These are phyloP conservation scores for Heliornis fulica DNA, from an alignment of 2,113 vertebrate species.

Conservation along the genomic window DNA sequence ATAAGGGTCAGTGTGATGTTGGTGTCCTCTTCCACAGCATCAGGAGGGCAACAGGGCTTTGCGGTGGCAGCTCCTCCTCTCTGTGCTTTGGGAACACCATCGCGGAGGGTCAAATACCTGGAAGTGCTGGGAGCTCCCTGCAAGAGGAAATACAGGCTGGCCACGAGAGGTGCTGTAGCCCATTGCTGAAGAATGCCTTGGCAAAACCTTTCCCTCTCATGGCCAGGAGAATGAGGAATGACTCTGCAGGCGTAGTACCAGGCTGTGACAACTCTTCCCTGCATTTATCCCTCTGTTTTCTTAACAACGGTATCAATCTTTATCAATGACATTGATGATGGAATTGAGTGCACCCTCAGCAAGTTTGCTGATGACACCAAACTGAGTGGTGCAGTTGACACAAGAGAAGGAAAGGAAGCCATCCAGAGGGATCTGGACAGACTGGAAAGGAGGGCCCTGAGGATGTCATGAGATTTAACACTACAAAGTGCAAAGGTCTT, in stretches of 20 bases:
- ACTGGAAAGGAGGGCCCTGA: too few relatives aligned
- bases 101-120: not conserved
- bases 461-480: too few relatives aligned
- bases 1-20: not conserved
- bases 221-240: not conserved
- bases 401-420: too few relatives aligned
- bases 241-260: not conserved
- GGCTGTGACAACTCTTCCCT: not conserved
- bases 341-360: too few relatives aligned
- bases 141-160: not conserved
- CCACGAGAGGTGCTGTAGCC: not conserved
- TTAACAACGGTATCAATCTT: not conserved
- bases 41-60: not conserved
- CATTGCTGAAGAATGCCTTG: not conserved
- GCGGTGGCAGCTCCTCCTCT: not conserved
- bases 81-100: not conserved
- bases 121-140: not conserved
- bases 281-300: not conserved
- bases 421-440: too few relatives aligned
- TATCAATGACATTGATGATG: too few relatives aligned
- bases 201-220: not conserved
- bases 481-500: too few relatives aligned
- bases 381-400: too few relatives aligned
- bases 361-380: too few relatives aligned
- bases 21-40: not conserved